Evolutionary conservation across 1,140 invertebrate genomes (phyloP).

Genomic region (Popillia japonica): DNA sequence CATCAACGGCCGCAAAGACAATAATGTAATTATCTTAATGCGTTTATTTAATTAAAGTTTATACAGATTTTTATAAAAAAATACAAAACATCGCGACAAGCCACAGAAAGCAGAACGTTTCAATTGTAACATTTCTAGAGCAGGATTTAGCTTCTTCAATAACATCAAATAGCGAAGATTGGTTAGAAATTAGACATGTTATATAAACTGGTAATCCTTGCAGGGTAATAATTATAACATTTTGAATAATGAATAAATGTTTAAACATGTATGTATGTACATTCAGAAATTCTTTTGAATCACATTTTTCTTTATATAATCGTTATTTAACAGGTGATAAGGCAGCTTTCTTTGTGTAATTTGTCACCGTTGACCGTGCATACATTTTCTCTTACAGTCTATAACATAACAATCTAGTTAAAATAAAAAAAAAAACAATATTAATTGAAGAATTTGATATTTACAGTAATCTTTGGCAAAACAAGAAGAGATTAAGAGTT

Average conservation of each 20-base stretch:
- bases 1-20: constrained; percentile 9
- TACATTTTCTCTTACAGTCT: constrained; percentile 29
- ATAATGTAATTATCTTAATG: background rate
- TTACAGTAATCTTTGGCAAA: background rate
- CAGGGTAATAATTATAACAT: background rate
- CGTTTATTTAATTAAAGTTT: background rate
- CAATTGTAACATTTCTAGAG: too few relatives aligned
- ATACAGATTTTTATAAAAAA: background rate
- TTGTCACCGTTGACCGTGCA: constrained; percentile 7
- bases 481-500: background rate
- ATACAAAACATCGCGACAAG: background rate
- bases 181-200: too few relatives aligned
- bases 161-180: too few relatives aligned
- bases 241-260: too few relatives aligned
- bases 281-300: background rate
- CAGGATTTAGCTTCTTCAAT: too few relatives aligned
- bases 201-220: too few relatives aligned
- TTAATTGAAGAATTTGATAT: background rate
- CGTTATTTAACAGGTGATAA: constrained; percentile 23
- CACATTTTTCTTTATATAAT: constrained; percentile 11
- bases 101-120: background rate
- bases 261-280: too few relatives aligned
- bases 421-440: constrained; percentile 7
- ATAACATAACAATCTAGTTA: background rate
- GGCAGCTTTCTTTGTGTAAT: background rate